Base-by-base conservation (phyloP, 2,888 invertebrate species). In the Cantharis lateralis region DNA sequence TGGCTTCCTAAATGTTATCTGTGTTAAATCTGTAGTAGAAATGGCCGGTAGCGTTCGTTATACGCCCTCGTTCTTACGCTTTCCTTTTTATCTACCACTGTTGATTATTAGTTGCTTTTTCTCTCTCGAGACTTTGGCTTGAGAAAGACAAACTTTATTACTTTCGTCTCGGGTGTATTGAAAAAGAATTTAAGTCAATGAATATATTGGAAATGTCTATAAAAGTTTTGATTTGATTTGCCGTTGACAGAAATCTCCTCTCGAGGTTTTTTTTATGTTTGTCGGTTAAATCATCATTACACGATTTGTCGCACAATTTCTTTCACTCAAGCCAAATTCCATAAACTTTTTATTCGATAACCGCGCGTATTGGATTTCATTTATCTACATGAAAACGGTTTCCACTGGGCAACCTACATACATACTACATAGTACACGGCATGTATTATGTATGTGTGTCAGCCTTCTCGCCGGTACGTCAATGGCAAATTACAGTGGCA, bases 1-100 rank as follows among this genome's bases (percentile, higher is more conserved):
- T 76, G 68, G 80, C 79, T 74, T 77, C 77, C 76, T 75, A 32
- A 71, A 70, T 77, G 71, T 71, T 77, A 77, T 76, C 79, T 79
- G 78, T 68, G 78, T 78, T 71, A 76, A 71, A 78, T 78, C 78
- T 72, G 69, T 61, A 71, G 75, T 72, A 62, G 74, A 72, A 72
- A 73, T 73, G 75, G 73, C 70, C 75, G 75, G 75, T 72, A 71
- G 75, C 70, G 62, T 48, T 48, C 48, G 48, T 64, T 74, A 28
- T 61, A 72, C 77, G 71, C 74, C 78, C 72, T 75, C 71, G 32
- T 72, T 76, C 72, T 75, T 75, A 66, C 64, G n/a, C 63, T 63
- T 62, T 48, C 32, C 62, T 72, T 76, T 68, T 72, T 76, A 71
- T 62, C 71, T 66, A 20, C 71, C 71, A 74, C 48, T 68, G 66